Percentiles rank a stretch among this genome's conserved stretches.
Conservation (phyloP, 2,888 invertebrate species). For the Glyphotaelius pellucidus region DNA sequence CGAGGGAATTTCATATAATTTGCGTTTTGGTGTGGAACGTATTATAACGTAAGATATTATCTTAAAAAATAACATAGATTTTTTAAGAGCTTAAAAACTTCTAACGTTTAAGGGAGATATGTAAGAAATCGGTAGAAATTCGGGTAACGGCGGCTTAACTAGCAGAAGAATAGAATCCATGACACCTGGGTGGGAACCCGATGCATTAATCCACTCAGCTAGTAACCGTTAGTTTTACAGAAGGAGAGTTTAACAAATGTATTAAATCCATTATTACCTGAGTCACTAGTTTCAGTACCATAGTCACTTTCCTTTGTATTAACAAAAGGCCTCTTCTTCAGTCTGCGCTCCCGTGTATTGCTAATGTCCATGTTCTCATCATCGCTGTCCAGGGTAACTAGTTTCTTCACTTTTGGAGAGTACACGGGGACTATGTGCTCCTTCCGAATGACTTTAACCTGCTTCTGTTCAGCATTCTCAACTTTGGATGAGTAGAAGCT, state of each 20-base stretch:
- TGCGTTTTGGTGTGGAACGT: no score
- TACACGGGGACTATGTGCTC: constrained; percentile 34
- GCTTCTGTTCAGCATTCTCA: constrained; percentile 43
- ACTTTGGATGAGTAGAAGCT: constrained; percentile 60
- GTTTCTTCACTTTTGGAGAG: constrained; percentile 62
- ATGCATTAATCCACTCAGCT: no score
- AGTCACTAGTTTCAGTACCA: constrained; percentile 42
- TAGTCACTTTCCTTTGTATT: background rate
- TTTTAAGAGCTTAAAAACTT: no score
- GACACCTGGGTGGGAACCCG: background rate
- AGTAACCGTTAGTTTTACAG: background rate
- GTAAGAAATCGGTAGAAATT: no score
- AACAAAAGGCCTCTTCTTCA: constrained; percentile 50
- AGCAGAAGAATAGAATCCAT: background rate
- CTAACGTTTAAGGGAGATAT: no score
- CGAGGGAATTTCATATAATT: no score
- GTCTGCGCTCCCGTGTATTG: constrained; percentile 45
- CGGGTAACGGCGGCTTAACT: no score
- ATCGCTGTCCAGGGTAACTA: constrained; percentile 62
- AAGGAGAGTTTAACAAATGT: background rate
- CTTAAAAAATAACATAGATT: no score
- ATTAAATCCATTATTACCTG: background rate
- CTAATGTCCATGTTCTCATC: constrained; percentile 64
- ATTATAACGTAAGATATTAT: no score
- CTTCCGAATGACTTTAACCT: constrained; percentile 3